phyloP scores from a whole-genome alignment of 2,797 vertebrate genomes.

The Vireo griseus region DNA sequence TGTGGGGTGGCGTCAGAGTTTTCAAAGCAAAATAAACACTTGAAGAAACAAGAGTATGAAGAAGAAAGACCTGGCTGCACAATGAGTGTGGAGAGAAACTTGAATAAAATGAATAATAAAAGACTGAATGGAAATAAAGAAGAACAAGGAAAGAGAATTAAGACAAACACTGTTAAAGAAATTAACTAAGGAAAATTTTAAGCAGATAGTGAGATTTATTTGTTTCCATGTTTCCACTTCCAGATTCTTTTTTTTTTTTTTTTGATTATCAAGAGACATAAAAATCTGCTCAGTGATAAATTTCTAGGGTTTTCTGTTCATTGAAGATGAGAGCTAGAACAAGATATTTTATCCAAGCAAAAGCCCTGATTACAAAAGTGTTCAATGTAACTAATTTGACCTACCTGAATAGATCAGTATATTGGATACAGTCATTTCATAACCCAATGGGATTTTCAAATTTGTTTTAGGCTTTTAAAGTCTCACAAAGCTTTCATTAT shows the following conservation, averaged over 20 bases:
- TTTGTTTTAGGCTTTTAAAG: background rate
- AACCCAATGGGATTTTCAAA: background rate
- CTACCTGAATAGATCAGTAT: background rate
- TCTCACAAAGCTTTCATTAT: background rate
- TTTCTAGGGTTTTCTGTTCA: background rate
- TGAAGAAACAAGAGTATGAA: background rate
- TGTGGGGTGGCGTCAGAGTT: background rate
- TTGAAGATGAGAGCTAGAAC: background rate
- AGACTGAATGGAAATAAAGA: background rate
- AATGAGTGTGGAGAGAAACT: background rate
- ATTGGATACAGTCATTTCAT: background rate
- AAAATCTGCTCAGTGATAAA: conserved; percentile 52
- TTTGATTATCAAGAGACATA: background rate
- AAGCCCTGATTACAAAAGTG: background rate
- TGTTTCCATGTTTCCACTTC: background rate
- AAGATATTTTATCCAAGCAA: background rate
- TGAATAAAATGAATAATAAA: background rate
- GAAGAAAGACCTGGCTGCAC: background rate
- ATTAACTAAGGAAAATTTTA: conserved; percentile 36
- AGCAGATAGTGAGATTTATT: background rate
- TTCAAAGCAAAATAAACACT: background rate
- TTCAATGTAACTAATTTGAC: background rate
- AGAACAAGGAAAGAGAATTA: background rate
- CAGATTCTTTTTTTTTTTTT: background rate
- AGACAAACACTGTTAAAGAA: conserved; percentile 25